phyloP scores from a whole-genome alignment of 2,888 invertebrate genomes.

The Augochlorella aurata region DNA sequence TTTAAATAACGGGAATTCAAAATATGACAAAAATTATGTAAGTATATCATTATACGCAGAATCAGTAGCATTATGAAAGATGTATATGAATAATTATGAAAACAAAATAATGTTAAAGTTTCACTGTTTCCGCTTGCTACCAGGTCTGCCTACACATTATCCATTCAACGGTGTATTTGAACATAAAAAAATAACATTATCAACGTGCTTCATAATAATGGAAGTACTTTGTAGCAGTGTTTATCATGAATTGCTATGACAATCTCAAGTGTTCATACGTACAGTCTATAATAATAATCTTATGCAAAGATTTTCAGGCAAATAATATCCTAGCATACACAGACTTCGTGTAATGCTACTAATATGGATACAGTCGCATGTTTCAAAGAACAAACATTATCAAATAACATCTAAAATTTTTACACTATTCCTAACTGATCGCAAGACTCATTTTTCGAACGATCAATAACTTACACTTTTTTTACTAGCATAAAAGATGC shows the following conservation, averaged over 20 bases:
- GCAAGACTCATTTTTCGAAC: conserved; percentile 32
- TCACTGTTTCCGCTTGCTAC: conserved; percentile 54
- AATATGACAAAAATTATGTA: conserved; percentile 17
- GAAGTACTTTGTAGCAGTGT: conserved; percentile 57
- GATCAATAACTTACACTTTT: conserved; percentile 45
- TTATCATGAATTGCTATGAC: conserved; percentile 48
- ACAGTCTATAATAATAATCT: conserved; percentile 43
- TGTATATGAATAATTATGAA: conserved; percentile 18
- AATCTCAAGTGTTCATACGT: conserved; percentile 60
- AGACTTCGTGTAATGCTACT: conserved; percentile 41
- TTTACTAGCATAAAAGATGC: conserved; percentile 65
- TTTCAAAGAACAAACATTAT: conserved; percentile 46
- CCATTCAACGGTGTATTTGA: conserved; percentile 35
- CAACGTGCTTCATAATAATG: conserved; percentile 55
- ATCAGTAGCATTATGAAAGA: conserved; percentile 12
- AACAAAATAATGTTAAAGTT: conserved; percentile 33
- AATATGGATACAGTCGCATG: conserved; percentile 41
- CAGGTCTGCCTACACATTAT: conserved; percentile 18
- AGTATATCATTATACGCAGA: conserved; percentile 27
- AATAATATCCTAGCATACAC: conserved; percentile 50
- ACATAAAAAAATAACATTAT: conserved; percentile 49
- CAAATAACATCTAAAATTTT: conserved; percentile 51
- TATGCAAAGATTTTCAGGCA: conserved; percentile 47
- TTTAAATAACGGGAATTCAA: conserved; percentile 17
- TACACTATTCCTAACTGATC: conserved; percentile 26